Evolutionary conservation across 1,140 invertebrate species (phyloP), one percentile per base, ranked within the genome.

Genomic region (Pygmarrhopalites habei): DNA sequence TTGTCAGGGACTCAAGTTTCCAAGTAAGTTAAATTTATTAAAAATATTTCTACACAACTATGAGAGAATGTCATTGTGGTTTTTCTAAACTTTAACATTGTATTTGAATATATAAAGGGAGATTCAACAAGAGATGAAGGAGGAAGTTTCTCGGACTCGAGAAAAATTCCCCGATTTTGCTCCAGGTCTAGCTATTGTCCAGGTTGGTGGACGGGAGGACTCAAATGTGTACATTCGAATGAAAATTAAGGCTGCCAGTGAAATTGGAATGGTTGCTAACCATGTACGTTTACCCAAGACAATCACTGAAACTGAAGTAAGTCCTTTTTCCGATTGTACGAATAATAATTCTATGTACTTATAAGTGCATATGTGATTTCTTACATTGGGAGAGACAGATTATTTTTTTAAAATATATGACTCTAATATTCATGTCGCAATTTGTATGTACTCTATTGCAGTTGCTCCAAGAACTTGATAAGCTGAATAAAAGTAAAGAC

Each of bases 161-260:
- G 61, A 80, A 46, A 78, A 79, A 64, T 72, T 82, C 52, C 79
- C 86, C 1, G 77, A 78, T 49, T 93, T 88, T 73, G 72, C 75
- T 60, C 90, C 92, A 0, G 84, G 86, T 2, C 77, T 97, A 56
- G 84, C 87, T 3, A 91, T 92, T 64, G 85, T 90, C 5, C 89
- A 91, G 79, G 95, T 99, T 41, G 96, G 96, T 1, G 86, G 85
- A 1, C 80, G 95, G 10, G 91, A 95, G 75, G 96, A 99, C 78
- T 98, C 95, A n/a, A 98, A 98, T 81, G 94, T 99, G 7, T 99
- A 99, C 76, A 99, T 99, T 74, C 80, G 89, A 43, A 94, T 92
- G 85, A 99, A 99, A 79, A 82, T 96, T 21, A 95, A 92, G 77
- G 88, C 91, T 7, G 94, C 95, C 0, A 82, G 78, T 29, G 88